Base-by-base conservation (phyloP, 1,140 invertebrate genomes). In the Laupala kohalensis region DNA sequence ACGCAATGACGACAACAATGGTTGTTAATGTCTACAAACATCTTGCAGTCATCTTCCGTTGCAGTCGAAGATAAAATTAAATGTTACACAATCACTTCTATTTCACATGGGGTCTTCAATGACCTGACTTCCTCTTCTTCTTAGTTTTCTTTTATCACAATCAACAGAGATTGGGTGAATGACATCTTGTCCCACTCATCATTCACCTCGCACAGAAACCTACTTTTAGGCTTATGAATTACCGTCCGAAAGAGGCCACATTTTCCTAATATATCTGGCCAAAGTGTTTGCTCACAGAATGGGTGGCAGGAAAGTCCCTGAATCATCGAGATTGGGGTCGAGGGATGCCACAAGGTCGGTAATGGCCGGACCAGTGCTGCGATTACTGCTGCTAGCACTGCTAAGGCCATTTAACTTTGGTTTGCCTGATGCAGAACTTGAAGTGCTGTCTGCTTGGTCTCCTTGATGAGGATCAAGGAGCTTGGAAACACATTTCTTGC, bases 281-380 rank as follows among this genome's bases (percentile, higher is more conserved):
- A n/a, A 13, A 29, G 26, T 29, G n/a, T 68, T 68, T 26, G 28
- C 28, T 78, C 75, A 85, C 71, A 86, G 81, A 74, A 88, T 88
- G 69, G 87, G 86, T 64, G 87, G 87, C 72, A 89, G 78, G 77
- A 88, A 89, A 25, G 86, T 88, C 68, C 86, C 87, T 25, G 87
- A 87, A 77, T 89, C 86, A 76, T 88, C 86, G 70, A 87, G 81
- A 77, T 84, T 86, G 37, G 83, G 83, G 76, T 87, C 85, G 71
- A 85, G 69, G 3, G 53, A 19, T 25, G 72, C 72, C 29, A 73
- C 29, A 9, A 70, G 69, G 13, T 69, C 72, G 6, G 37, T 37
- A 23, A 73, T 29, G 62, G 72, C 72, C 13, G n/a, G 25, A 23
- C 13, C 62, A 9, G 72, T 69, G 74, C 82, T 80, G 75, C 79